Evolutionary conservation across 2,797 vertebrate genomes (phyloP).

Genomic region (Mormyrus hasselquistii): DNA sequence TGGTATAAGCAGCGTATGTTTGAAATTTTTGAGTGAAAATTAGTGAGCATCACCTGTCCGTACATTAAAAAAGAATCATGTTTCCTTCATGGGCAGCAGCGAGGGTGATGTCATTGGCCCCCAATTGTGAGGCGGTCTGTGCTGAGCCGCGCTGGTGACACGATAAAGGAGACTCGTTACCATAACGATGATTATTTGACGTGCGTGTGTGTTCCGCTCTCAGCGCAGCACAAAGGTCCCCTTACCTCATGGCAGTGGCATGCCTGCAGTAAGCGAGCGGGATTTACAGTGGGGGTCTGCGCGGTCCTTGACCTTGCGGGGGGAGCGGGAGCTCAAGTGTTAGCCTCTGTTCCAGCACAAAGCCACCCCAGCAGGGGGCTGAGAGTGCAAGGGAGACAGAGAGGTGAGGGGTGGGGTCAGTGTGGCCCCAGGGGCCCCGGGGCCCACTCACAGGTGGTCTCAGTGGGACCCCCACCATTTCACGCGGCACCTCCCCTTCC

Average conservation of each 20-base stretch:
- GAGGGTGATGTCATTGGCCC: not conserved
- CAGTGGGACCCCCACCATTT: not conserved
- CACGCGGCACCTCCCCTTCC: not conserved
- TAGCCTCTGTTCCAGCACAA: constrained; percentile 49
- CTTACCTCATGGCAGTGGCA: constrained; percentile 47
- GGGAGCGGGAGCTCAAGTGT: constrained; percentile 45
- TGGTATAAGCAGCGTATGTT: not conserved
- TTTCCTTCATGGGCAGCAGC: not conserved
- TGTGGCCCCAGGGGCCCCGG: constrained; percentile 20
- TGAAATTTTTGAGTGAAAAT: not conserved
- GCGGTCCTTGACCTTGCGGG: constrained; percentile 39
- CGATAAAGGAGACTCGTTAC: constrained; percentile 30
- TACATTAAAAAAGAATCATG: not conserved
- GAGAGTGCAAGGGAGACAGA: constrained; percentile 30
- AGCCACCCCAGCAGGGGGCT: constrained; percentile 40
- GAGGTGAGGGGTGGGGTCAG: constrained; percentile 21
- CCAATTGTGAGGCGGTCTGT: not conserved
- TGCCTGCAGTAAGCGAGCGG: constrained; percentile 36
- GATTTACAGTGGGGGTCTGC: constrained; percentile 42
- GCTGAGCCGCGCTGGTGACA: constrained; percentile 28
- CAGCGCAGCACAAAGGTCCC: constrained; percentile 31
- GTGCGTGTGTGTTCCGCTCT: constrained; percentile 26
- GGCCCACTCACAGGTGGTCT: constrained; percentile 1
- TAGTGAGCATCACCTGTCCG: not conserved
- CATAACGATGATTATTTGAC: constrained; percentile 20